These are phyloP conservation scores for Drosophila differens DNA, from an alignment of 2,888 invertebrate species.

Conservation along the genomic window DNA sequence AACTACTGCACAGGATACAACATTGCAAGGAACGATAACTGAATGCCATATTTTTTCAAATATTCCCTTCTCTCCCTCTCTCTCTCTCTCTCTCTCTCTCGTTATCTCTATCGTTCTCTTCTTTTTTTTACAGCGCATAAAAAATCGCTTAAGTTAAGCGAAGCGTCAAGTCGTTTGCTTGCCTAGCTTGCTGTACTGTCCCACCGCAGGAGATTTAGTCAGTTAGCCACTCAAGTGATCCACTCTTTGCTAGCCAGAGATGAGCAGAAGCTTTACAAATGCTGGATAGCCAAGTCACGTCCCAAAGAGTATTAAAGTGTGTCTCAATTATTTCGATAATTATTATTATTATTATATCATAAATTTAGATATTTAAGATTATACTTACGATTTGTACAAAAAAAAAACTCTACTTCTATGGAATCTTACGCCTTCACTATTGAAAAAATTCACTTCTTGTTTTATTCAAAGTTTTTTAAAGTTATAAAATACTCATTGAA, in stretches of 20 bases:
- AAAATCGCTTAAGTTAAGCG: slow-evolving; percentile 81
- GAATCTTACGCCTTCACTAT: neutral
- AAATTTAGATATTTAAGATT: neutral
- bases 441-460: neutral
- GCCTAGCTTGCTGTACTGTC: slow-evolving; percentile 57
- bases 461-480: neutral
- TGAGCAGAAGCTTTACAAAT: slow-evolving; percentile 51
- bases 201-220: slow-evolving; percentile 77
- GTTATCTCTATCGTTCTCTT: slow-evolving; percentile 9
- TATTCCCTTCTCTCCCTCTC: neutral
- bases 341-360: no score
- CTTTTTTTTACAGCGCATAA: slow-evolving; percentile 63
- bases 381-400: neutral
- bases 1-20: neutral
- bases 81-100: neutral
- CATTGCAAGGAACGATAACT: slow-evolving; percentile 24
- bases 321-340: neutral
- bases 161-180: slow-evolving; percentile 80
- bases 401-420: neutral
- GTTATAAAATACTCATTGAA: neutral
- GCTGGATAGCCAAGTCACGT: neutral
- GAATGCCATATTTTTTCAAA: slow-evolving; percentile 52
- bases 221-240: slow-evolving; percentile 78
- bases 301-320: neutral
- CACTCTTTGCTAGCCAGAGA: slow-evolving; percentile 58